Conservation (phyloP, 2,797 vertebrate species). For the Enteromius unitaeniatus region DNA sequence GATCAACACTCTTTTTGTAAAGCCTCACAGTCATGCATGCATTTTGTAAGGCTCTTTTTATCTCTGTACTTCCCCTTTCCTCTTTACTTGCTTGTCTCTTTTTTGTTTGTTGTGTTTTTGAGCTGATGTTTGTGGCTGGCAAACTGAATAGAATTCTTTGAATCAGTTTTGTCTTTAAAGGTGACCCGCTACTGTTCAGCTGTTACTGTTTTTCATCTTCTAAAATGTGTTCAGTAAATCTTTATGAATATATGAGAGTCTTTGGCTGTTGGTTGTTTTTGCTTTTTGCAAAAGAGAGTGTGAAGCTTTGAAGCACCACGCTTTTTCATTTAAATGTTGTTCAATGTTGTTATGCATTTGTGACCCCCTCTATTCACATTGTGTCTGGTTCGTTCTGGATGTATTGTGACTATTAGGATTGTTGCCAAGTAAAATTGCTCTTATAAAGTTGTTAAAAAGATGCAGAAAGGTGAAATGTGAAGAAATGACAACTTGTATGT, state of each 20-base stretch:
- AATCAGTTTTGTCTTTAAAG: slow-evolving; percentile 6
- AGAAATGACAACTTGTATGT: neutral
- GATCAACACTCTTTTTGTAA: slow-evolving; percentile 66
- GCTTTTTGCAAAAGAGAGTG: neutral
- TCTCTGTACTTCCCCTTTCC: slow-evolving; percentile 7
- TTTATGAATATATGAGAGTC: neutral
- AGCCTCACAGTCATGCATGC: slow-evolving; percentile 52
- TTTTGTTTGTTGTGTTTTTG: neutral
- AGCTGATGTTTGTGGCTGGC: neutral
- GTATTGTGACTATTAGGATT: neutral
- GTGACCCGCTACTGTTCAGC: neutral
- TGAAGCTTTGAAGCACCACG: neutral
- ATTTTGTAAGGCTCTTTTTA: slow-evolving; percentile 51
- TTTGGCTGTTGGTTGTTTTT: neutral
- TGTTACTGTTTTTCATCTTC: neutral
- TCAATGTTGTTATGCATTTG: neutral
- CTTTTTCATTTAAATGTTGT: neutral
- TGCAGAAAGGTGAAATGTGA: neutral
- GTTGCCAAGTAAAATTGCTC: too few relatives aligned
- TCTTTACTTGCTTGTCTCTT: slow-evolving; percentile 9
- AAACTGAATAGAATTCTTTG: neutral
- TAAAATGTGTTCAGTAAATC: neutral
- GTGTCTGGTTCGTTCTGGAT: neutral
- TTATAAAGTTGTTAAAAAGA: too few relatives aligned
- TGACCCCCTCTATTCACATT: neutral